Evolutionary conservation across 2,888 invertebrate genomes (phyloP).

Genomic region (Trissolcus brochymenae): DNA sequence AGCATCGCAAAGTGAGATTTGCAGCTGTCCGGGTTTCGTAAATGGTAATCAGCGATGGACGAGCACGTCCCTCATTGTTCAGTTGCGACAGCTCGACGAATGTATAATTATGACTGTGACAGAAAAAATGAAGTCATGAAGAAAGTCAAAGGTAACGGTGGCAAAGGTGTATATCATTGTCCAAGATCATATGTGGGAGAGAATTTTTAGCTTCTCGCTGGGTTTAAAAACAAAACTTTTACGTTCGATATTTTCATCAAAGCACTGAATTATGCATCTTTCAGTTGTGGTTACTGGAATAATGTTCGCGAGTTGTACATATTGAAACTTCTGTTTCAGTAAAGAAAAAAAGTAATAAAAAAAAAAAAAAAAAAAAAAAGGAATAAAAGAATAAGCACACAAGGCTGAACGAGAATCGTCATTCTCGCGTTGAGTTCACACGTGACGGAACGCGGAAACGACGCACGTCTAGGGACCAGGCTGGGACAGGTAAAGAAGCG

Average conservation of each 20-base stretch:
- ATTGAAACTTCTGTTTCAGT: constrained; percentile 1
- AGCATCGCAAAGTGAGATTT: constrained; percentile 43
- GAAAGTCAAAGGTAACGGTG: no score
- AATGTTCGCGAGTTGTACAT: constrained; percentile 7
- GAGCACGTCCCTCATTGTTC: constrained; percentile 11
- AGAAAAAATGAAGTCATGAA: neutral
- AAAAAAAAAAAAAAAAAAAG: constrained; percentile 4
- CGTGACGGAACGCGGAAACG: constrained; percentile 67
- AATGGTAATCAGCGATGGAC: constrained; percentile 43
- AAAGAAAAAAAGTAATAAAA: no score
- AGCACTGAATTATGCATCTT: constrained; percentile 20
- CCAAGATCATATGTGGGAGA: no score
- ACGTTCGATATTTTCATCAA: neutral
- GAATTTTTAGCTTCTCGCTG: no score
- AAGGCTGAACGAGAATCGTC: constrained; percentile 31
- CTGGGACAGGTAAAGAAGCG: constrained; percentile 39
- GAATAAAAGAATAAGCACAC: neutral
- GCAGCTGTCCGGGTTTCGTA: constrained; percentile 34
- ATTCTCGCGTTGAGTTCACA: constrained; percentile 50
- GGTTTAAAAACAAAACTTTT: no score
- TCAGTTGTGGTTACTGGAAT: constrained; percentile 20
- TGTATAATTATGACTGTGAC: constrained; percentile 24
- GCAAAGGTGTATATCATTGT: no score
- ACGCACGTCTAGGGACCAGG: constrained; percentile 38
- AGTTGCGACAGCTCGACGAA: neutral